A percentile compares a stretch with the other conserved stretches of the same genome.
phyloP scores from a whole-genome alignment of 2,888 invertebrate genomes.

The Selenia dentaria region DNA sequence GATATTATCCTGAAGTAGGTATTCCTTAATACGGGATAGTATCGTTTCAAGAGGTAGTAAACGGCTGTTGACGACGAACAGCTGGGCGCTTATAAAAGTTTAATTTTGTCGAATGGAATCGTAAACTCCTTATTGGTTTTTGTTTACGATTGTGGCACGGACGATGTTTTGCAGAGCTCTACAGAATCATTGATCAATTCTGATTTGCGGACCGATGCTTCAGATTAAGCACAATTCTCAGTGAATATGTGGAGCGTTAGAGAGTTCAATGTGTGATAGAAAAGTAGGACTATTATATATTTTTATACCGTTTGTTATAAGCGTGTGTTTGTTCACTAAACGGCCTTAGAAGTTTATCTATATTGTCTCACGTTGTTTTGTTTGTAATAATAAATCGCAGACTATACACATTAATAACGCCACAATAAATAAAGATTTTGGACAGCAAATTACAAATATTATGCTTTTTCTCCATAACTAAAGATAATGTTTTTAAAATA shows the following conservation, averaged over 20 bases:
- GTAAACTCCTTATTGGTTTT: slow-evolving; percentile 76
- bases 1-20: slow-evolving; percentile 36
- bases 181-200: slow-evolving; percentile 40
- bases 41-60: slow-evolving; percentile 47
- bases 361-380: too few species aligned
- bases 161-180: slow-evolving; percentile 57
- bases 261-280: slow-evolving; percentile 5
- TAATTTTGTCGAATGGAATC: slow-evolving; percentile 78
- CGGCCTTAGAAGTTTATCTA: too few species aligned
- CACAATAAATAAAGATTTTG: too few species aligned
- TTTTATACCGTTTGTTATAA: too few species aligned
- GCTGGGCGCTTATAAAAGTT: slow-evolving; percentile 74
- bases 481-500: too few species aligned
- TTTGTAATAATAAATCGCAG: too few species aligned
- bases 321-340: too few species aligned
- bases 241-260: neutral
- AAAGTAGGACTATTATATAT: slow-evolving; percentile 1
- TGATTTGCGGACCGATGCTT: slow-evolving; percentile 12
- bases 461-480: too few species aligned
- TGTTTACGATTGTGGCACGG: slow-evolving; percentile 70
- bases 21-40: slow-evolving; percentile 35
- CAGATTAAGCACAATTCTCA: slow-evolving; percentile 9
- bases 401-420: too few species aligned
- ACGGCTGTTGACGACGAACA: slow-evolving; percentile 58
- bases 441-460: too few species aligned